These are phyloP conservation scores for Calosoma granatense DNA, from an alignment of 1,140 invertebrate species.

Conservation along the genomic window DNA sequence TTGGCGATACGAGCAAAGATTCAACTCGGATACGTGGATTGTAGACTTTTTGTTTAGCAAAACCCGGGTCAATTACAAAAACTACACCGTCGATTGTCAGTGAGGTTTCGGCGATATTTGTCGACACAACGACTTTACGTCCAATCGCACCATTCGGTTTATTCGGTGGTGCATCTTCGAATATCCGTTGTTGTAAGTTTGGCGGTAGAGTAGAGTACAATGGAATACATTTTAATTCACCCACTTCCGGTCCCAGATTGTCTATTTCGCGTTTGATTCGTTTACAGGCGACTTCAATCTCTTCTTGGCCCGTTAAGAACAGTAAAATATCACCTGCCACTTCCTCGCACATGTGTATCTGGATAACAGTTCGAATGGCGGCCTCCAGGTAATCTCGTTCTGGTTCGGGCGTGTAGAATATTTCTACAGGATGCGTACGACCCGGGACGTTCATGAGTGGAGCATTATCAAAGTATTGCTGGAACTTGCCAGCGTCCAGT, in stretches of 20 bases:
- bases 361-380: constrained; percentile 95
- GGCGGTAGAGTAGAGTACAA: constrained; percentile 97
- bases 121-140: constrained; percentile 94
- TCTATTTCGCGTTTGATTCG: constrained; percentile 94
- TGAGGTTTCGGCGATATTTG: constrained; percentile 99
- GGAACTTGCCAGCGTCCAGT: constrained; percentile 99
- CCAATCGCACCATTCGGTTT: constrained; percentile 92
- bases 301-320: constrained; percentile 90
- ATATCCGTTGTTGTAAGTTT: constrained; percentile 94
- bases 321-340: constrained; percentile 86
- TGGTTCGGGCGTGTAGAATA: constrained; percentile 98
- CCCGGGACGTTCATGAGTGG: constrained; percentile 98
- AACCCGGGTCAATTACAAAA: constrained; percentile 99
- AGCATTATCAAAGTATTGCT: constrained; percentile 96
- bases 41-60: constrained; percentile 99
- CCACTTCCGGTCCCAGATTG: constrained; percentile 91
- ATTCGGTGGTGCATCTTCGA: constrained; percentile 88
- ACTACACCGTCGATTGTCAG: constrained; percentile 99
- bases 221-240: constrained; percentile 97
- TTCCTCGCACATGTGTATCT: constrained; percentile 99
- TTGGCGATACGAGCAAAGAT: constrained; percentile 93
- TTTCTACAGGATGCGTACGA: constrained; percentile 92
- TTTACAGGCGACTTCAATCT: constrained; percentile 99
- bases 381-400: constrained; percentile 98
- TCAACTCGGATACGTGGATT: constrained; percentile 96